These are phyloP conservation scores for Scopus umbretta DNA, from an alignment of 2,113 vertebrate genomes.

Conservation along the genomic window DNA sequence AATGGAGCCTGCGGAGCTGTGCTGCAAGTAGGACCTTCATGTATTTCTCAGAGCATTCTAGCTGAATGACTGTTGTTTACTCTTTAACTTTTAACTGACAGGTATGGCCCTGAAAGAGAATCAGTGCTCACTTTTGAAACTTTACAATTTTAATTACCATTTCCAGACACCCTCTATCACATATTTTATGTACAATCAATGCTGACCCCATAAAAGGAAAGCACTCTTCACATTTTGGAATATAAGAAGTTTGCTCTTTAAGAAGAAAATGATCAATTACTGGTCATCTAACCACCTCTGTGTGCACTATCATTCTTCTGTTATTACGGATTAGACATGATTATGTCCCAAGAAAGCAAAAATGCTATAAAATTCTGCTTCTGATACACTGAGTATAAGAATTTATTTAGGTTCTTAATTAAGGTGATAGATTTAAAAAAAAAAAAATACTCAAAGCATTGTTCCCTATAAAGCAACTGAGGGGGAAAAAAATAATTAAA, in stretches of 20 bases:
- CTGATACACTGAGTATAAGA: background rate
- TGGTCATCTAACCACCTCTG: background rate
- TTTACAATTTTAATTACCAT: conserved; percentile 60
- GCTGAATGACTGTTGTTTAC: background rate
- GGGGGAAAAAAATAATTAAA: background rate
- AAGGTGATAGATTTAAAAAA: background rate
- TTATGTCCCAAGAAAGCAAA: background rate
- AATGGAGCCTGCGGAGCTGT: background rate
- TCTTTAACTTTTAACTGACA: conserved; percentile 21
- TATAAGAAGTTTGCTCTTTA: conserved; percentile 11
- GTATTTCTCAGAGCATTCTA: background rate
- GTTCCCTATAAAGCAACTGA: background rate
- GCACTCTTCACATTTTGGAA: background rate
- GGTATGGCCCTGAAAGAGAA: conserved; percentile 38
- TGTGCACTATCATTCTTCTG: background rate
- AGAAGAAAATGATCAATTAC: conserved; percentile 34
- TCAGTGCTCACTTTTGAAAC: conserved; percentile 47
- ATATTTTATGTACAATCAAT: conserved; percentile 17
- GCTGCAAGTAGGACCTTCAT: background rate
- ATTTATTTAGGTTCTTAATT: background rate
- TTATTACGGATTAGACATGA: background rate
- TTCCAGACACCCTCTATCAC: conserved; percentile 18
- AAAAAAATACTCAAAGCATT: no score
- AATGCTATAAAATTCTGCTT: background rate
- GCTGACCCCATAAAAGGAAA: background rate